A percentile compares a stretch with the other conserved stretches of the same genome.
phyloP scores from a whole-genome alignment of 2,888 invertebrate species.

The Sturmia bella region DNA sequence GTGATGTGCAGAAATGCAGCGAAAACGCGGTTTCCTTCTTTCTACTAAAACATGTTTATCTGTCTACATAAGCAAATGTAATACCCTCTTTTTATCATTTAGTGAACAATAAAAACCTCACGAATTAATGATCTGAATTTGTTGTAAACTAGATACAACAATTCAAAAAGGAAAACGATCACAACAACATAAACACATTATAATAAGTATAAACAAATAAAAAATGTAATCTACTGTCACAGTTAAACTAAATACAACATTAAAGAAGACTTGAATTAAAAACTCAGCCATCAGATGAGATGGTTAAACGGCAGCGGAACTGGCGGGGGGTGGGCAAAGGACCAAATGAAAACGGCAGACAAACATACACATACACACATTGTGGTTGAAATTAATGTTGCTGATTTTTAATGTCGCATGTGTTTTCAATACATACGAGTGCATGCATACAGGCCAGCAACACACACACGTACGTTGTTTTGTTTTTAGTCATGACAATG shows the following conservation, averaged over 20 bases:
- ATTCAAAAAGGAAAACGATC: conserved; percentile 28
- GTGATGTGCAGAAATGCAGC: no score
- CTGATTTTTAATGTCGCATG: conserved; percentile 2
- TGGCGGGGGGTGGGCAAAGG: background rate
- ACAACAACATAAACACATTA: background rate
- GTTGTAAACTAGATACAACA: conserved; percentile 45
- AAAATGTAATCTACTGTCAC: conserved; percentile 58
- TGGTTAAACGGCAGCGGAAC: conserved; percentile 2
- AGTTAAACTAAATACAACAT: conserved; percentile 34
- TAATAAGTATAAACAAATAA: conserved; percentile 33
- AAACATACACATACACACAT: conserved; percentile 29
- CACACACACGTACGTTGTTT: background rate
- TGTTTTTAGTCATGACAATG: conserved; percentile 44
- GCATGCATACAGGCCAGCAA: no score
- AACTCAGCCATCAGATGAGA: conserved; percentile 30
- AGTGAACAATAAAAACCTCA: conserved; percentile 60
- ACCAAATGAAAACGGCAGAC: background rate
- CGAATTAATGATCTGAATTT: conserved; percentile 65
- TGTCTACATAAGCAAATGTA: background rate
- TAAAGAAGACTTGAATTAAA: conserved; percentile 5
- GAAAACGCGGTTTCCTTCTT: no score
- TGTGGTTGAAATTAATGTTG: conserved; percentile 56
- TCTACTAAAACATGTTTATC: no score
- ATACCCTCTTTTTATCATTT: conserved; percentile 13
- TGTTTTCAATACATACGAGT: conserved; percentile 6